Base-by-base conservation (phyloP, 2,888 invertebrate species). In the Eumacrocentrus americanus region DNA sequence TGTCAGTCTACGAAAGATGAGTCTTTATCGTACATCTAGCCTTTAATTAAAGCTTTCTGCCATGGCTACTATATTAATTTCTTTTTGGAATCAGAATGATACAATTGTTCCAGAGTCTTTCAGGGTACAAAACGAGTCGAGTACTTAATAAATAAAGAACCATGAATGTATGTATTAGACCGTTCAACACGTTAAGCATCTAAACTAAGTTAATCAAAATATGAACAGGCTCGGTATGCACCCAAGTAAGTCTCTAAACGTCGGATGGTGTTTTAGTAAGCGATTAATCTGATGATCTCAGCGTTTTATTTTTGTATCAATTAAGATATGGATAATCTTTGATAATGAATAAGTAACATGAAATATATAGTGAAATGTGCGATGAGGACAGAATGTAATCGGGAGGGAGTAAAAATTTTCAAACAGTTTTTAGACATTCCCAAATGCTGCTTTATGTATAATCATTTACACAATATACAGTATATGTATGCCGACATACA, bases 221-320 rank as follows among this genome's bases (percentile, higher is more conserved):
- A 9, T 29, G 29, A 29, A 29, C 4, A 29, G 29, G 9, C 29
- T 29, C 29, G 29, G 29, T 38, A 14, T 51, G 38, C 35, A n/a
- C 22, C 22, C 44, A 20, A 22, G 20, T n/a, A 11, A 22, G 20
- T 18, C 22, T 20, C 22, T 40, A 5, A 14, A 16, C 16, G 14
- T 1, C 14, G 16, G 6, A 16, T 2, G 38, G 2, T 14, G 9
- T 40, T 18, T 46, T 12, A 42, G n/a, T 42, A 18, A 70, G 69
- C 70, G 69, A 73, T 68, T 69, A 66, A 70, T 71, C 69, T 72
- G 71, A 72, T 73, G 75, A 76, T 75, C 75, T 74, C 74, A 72
- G 71, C 72, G 69, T 79, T 78, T 79, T 78, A 78, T 80, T 79
- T 79, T 79, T 80, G 72, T 77, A 79, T 73, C 76, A 73, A 73